These are phyloP conservation scores for Drosophila kuntzei DNA, from an alignment of 2,888 invertebrate genomes.

Conservation along the genomic window DNA sequence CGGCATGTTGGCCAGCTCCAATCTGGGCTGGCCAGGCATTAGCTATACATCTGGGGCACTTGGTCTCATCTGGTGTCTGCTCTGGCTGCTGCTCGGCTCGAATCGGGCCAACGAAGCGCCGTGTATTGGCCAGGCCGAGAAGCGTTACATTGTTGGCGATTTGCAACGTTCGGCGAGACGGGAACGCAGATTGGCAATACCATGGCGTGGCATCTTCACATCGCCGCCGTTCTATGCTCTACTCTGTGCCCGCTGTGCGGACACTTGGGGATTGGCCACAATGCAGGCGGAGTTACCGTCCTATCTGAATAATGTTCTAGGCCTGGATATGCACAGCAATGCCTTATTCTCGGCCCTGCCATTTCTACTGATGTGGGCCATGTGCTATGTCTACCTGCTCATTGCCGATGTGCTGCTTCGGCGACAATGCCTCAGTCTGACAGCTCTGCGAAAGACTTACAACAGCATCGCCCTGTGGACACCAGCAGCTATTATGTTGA, in stretches of 20 bases:
- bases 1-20: slow-evolving; percentile 87
- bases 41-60: slow-evolving; percentile 88
- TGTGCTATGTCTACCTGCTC: slow-evolving; percentile 85
- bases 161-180: slow-evolving; percentile 52
- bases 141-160: slow-evolving; percentile 87
- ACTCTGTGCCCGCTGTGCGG: slow-evolving; percentile 87
- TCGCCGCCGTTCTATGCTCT: slow-evolving; percentile 88
- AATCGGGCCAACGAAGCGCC: slow-evolving; percentile 87
- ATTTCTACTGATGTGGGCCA: slow-evolving; percentile 85
- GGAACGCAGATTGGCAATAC: slow-evolving; percentile 85
- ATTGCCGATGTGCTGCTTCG: slow-evolving; percentile 85
- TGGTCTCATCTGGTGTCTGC: slow-evolving; percentile 86
- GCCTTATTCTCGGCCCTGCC: slow-evolving; percentile 86
- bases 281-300: slow-evolving; percentile 88
- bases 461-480: slow-evolving; percentile 84
- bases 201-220: slow-evolving; percentile 89
- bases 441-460: slow-evolving; percentile 73
- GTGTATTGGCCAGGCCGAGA: slow-evolving; percentile 87
- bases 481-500: slow-evolving; percentile 87
- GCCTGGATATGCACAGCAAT: slow-evolving; percentile 87
- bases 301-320: slow-evolving; percentile 88
- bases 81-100: slow-evolving; percentile 87
- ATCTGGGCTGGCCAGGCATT: slow-evolving; percentile 88
- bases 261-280: slow-evolving; percentile 90
- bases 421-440: slow-evolving; percentile 83